phyloP scores from a whole-genome alignment of 1,140 invertebrate genomes.

The Sminthurides bifidus region DNA sequence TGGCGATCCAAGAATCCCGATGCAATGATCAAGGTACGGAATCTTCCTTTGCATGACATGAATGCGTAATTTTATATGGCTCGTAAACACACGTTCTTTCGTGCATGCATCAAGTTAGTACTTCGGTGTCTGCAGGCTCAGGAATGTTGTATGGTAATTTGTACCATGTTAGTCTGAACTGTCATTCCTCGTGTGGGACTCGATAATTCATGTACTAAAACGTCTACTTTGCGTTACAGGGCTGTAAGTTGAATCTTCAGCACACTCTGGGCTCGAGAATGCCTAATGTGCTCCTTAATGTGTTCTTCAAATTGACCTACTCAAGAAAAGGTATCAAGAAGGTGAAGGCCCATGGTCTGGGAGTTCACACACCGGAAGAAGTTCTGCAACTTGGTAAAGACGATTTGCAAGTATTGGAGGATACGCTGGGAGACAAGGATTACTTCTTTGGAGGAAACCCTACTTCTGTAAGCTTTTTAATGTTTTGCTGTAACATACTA shows the following conservation, averaged over 20 bases:
- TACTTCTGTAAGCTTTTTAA: constrained; percentile 63
- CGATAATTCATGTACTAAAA: no score
- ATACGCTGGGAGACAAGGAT: constrained; percentile 75
- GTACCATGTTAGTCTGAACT: no score
- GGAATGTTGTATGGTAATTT: no score
- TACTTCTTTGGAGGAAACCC: constrained; percentile 92
- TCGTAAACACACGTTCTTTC: no score
- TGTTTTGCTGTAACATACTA: no score
- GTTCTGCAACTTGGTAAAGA: constrained; percentile 78
- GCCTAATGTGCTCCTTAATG: constrained; percentile 76
- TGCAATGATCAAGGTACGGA: constrained; percentile 54
- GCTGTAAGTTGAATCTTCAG: constrained; percentile 81
- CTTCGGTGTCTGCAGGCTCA: no score
- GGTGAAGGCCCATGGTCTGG: constrained; percentile 82
- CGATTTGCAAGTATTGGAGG: constrained; percentile 77
- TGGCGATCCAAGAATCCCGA: constrained; percentile 80
- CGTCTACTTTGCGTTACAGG: no score
- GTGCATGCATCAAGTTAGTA: no score
- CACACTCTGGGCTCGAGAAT: constrained; percentile 70
- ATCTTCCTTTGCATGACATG: background rate
- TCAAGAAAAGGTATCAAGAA: constrained; percentile 77
- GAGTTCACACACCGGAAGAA: constrained; percentile 77
- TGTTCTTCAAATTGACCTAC: constrained; percentile 79
- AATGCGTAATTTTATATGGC: background rate
- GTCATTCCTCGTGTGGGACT: no score